Percentiles rank a stretch among this genome's conserved stretches.
These are phyloP conservation scores for Gobio occitaniae DNA, from an alignment of 2,797 vertebrate species.

Conservation along the genomic window DNA sequence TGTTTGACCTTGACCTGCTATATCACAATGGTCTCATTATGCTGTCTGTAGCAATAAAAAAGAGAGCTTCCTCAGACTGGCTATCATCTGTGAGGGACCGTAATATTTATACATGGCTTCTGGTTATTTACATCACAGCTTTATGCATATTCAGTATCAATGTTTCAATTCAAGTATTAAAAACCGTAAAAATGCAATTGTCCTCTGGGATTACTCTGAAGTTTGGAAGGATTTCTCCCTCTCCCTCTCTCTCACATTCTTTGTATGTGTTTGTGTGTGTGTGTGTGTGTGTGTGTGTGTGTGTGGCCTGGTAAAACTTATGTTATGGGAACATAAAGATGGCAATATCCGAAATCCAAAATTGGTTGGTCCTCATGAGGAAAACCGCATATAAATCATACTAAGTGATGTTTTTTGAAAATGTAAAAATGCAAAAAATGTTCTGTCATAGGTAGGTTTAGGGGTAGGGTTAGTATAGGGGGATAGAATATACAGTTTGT, in stretches of 20 bases:
- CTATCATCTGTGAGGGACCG: neutral
- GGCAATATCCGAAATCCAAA: no score
- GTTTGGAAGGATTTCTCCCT: constrained; percentile 18
- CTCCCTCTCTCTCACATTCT: neutral
- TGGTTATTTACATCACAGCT: constrained; percentile 43
- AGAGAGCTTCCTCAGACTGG: constrained; percentile 1
- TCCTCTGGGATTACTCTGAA: constrained; percentile 40
- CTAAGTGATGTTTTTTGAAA: no score
- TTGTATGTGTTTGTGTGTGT: no score
- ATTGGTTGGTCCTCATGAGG: no score
- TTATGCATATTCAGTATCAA: constrained; percentile 34
- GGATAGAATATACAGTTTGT: no score
- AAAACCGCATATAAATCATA: no score
- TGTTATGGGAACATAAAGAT: no score
- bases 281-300: no score
- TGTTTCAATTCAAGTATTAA: constrained; percentile 38
- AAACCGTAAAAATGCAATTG: constrained; percentile 34
- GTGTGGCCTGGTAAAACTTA: no score
- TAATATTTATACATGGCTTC: constrained; percentile 25
- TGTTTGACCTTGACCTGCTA: constrained; percentile 39
- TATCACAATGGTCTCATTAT: constrained; percentile 34
- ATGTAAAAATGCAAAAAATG: no score
- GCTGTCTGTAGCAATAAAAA: constrained; percentile 39
- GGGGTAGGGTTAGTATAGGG: no score
- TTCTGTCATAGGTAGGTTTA: no score